These are phyloP conservation scores for Candoia aspera DNA, from an alignment of 2,113 vertebrate genomes.

Conservation along the genomic window DNA sequence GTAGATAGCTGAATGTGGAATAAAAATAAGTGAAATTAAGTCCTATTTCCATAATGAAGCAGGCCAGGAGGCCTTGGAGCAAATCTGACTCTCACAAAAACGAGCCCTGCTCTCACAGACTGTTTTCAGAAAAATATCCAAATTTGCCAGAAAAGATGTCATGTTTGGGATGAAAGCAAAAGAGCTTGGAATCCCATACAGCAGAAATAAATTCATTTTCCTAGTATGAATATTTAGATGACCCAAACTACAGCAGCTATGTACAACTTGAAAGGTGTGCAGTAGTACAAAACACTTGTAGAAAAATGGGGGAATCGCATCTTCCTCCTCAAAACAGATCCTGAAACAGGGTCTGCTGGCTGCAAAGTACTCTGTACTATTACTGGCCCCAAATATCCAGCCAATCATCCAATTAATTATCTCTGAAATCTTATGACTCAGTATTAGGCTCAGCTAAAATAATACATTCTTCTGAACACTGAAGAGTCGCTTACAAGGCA, in stretches of 20 bases:
- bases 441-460: neutral
- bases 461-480: neutral
- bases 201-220: neutral
- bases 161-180: neutral
- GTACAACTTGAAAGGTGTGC: neutral
- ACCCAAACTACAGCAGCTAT: neutral
- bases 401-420: neutral
- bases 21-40: neutral
- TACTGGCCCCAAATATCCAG: neutral
- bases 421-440: neutral
- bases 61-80: neutral
- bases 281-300: neutral
- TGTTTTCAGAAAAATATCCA: neutral
- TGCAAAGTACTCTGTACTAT: neutral
- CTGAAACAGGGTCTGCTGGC: neutral
- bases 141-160: neutral
- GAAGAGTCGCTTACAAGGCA: neutral
- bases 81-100: neutral
- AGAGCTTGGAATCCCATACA: neutral
- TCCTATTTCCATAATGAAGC: neutral
- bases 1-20: neutral
- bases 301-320: neutral
- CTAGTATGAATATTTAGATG: neutral
- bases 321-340: neutral
- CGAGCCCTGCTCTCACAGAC: neutral